These are phyloP conservation scores for Athalia rosae DNA, from an alignment of 2,888 invertebrate genomes.

Conservation along the genomic window DNA sequence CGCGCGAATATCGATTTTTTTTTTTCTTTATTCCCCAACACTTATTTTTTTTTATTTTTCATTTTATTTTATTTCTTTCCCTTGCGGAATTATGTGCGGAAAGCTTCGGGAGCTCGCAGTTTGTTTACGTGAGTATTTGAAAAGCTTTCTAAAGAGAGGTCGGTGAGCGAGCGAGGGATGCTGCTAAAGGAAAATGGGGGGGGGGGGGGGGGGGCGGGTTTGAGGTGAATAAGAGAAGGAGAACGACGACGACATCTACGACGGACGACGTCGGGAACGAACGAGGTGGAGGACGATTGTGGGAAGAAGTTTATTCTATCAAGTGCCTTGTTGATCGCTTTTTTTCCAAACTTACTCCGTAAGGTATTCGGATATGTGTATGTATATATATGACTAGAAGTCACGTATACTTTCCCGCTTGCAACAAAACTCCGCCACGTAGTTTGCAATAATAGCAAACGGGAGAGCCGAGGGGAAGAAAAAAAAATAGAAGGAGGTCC, in stretches of 20 bases:
- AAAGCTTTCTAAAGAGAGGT: constrained; percentile 22
- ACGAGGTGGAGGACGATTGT: no score
- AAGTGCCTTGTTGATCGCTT: constrained; percentile 13
- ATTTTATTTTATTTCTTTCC: background rate
- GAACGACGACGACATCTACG: background rate
- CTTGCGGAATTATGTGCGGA: background rate
- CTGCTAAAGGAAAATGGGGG: background rate
- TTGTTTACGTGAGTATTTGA: constrained; percentile 26
- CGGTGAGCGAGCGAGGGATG: background rate
- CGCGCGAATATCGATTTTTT: background rate
- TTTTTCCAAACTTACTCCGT: background rate
- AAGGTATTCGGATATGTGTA: no score
- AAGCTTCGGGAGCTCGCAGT: background rate
- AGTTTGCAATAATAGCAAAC: no score
- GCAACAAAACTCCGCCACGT: no score
- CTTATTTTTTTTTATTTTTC: background rate
- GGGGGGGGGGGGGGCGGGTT: background rate
- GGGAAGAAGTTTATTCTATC: constrained; percentile 15
- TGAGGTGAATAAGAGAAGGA: background rate
- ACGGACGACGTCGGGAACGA: background rate
- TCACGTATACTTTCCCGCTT: no score
- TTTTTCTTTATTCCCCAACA: background rate
- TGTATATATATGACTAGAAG: no score
- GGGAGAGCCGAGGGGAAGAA: no score
- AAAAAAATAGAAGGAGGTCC: no score